Percentiles rank a stretch among this genome's conserved stretches.
These are phyloP conservation scores for Avahi laniger DNA, from an alignment of 2,797 vertebrate species.

Conservation along the genomic window DNA sequence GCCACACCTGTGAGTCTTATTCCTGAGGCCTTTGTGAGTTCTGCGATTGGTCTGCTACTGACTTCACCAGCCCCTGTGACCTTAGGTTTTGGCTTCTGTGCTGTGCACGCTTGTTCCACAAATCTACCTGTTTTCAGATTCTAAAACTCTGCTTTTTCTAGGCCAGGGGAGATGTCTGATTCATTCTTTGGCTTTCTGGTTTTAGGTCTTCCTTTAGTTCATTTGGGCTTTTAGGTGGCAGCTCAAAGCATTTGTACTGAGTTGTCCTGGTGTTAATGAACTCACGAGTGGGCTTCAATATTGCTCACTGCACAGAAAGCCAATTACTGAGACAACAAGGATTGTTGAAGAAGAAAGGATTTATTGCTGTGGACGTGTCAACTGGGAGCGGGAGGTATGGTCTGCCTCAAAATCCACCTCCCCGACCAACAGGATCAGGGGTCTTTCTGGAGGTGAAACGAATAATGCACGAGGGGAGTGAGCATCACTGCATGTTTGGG, in stretches of 20 bases:
- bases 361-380: too few species aligned
- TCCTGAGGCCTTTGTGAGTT: neutral
- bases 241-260: neutral
- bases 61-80: neutral
- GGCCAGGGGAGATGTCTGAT: neutral
- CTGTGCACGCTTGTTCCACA: neutral
- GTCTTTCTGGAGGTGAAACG: too few species aligned
- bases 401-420: too few species aligned
- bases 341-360: too few species aligned
- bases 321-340: too few species aligned
- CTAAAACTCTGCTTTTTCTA: neutral
- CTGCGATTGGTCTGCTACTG: neutral
- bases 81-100: neutral
- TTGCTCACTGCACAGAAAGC: too few species aligned
- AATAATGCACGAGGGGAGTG: too few species aligned
- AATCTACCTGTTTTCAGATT: neutral
- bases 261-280: neutral
- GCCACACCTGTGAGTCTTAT: neutral
- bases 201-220: neutral
- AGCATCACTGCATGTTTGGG: too few species aligned
- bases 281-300: too few species aligned
- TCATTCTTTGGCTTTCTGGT: neutral
- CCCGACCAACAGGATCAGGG: too few species aligned
- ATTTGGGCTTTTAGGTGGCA: neutral
- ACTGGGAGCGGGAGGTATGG: too few species aligned